These are phyloP conservation scores for Chlorospingus semifuscus DNA, from an alignment of 2,797 vertebrate species.

Conservation along the genomic window DNA sequence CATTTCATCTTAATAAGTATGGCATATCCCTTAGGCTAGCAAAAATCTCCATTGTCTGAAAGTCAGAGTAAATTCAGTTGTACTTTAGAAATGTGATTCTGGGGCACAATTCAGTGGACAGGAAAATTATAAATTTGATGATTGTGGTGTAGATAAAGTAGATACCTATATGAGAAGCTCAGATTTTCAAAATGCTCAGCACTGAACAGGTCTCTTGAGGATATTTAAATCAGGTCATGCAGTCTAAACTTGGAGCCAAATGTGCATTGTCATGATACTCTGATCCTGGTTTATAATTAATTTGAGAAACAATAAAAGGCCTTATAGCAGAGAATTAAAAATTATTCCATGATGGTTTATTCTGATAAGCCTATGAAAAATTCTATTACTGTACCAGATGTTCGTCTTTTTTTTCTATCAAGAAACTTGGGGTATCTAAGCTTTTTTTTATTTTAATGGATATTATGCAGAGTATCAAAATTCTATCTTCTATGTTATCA, in stretches of 20 bases:
- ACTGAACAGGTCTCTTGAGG: neutral
- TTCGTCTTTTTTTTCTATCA: neutral
- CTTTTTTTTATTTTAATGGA: neutral
- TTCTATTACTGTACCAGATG: neutral
- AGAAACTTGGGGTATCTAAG: neutral
- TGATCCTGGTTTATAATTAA: neutral
- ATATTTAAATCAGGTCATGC: neutral
- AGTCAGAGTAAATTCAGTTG: neutral
- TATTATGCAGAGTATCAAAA: neutral
- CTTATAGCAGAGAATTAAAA: neutral
- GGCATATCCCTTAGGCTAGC: neutral
- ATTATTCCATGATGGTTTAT: neutral
- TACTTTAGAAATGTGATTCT: neutral
- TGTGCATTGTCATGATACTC: neutral
- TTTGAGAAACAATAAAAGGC: neutral
- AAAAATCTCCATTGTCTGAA: neutral
- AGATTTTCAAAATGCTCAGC: neutral
- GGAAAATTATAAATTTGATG: neutral
- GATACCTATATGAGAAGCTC: neutral
- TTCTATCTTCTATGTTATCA: neutral
- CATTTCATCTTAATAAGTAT: conserved; percentile 15
- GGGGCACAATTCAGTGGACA: neutral
- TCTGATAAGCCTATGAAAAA: neutral
- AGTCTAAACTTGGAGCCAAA: neutral
- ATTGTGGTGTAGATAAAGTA: neutral